These are phyloP conservation scores for Apocheima hispidaria DNA, from an alignment of 2,888 invertebrate species.

Conservation along the genomic window DNA sequence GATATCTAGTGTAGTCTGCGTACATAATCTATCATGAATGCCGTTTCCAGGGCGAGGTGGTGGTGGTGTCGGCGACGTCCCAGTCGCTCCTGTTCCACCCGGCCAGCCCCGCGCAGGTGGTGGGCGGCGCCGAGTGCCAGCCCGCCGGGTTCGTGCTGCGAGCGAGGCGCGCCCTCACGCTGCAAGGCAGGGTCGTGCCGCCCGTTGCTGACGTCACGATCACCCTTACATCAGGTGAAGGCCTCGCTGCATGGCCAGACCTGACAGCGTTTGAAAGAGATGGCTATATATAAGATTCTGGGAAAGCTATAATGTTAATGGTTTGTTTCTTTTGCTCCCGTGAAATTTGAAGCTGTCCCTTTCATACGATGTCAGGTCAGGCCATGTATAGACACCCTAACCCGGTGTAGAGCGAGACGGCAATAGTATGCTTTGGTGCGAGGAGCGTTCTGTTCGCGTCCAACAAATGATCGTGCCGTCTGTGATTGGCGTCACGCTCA, in stretches of 20 bases:
- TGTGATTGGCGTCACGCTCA: conserved; percentile 86
- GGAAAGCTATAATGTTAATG: too few species aligned
- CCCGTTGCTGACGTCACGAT: conserved; percentile 86
- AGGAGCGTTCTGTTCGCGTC: conserved; percentile 88
- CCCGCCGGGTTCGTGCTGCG: conserved; percentile 87
- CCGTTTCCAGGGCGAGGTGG: conserved; percentile 78
- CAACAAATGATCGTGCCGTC: conserved; percentile 88
- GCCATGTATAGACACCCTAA: too few species aligned
- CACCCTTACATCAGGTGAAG: conserved; percentile 73
- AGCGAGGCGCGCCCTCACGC: conserved; percentile 88
- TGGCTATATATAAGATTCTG: too few species aligned
- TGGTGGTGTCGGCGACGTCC: conserved; percentile 89
- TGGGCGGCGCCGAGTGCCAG: conserved; percentile 89
- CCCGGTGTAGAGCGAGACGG: neutral
- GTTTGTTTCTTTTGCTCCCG: too few species aligned
- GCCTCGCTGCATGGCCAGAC: too few species aligned
- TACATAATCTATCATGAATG: neutral
- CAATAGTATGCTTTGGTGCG: conserved; percentile 70
- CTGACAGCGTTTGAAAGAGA: too few species aligned
- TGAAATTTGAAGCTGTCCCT: too few species aligned
- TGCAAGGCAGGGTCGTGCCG: conserved; percentile 88
- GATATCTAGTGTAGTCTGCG: too few species aligned
- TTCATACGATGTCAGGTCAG: too few species aligned
- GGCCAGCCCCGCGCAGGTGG: conserved; percentile 83
- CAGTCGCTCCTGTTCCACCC: conserved; percentile 91